A percentile compares a stretch with the other conserved stretches of the same genome.
phyloP scores from a whole-genome alignment of 1,140 invertebrate species.

The Drosophila tropicalis region DNA sequence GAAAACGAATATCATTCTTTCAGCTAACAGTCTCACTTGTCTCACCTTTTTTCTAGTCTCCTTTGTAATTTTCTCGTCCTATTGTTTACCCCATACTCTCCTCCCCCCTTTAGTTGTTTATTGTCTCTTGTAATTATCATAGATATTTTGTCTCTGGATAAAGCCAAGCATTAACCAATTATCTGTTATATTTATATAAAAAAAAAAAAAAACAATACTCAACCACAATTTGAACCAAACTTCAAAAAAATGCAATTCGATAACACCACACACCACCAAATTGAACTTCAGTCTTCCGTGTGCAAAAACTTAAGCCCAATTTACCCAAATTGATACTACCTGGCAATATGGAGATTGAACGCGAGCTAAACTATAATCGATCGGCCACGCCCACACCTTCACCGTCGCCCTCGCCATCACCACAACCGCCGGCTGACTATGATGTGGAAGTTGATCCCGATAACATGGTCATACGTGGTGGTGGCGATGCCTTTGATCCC shows the following conservation, averaged over 20 bases:
- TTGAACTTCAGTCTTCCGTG: slow-evolving; percentile 71
- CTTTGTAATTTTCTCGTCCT: slow-evolving; percentile 28
- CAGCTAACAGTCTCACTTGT: slow-evolving; percentile 42
- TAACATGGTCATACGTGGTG: slow-evolving; percentile 77
- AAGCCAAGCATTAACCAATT: slow-evolving; percentile 68
- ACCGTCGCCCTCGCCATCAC: slow-evolving; percentile 75
- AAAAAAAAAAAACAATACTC: slow-evolving; percentile 55
- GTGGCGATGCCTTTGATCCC: slow-evolving; percentile 69
- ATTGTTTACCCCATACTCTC: slow-evolving; percentile 26
- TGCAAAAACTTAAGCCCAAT: slow-evolving; percentile 82
- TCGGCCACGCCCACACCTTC: slow-evolving; percentile 61
- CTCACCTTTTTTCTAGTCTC: slow-evolving; percentile 29
- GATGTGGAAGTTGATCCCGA: slow-evolving; percentile 82
- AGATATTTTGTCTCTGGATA: slow-evolving; percentile 43
- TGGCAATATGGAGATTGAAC: slow-evolving; percentile 73
- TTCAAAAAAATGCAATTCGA: slow-evolving; percentile 33
- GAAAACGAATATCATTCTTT: slow-evolving; percentile 45
- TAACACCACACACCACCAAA: slow-evolving; percentile 48
- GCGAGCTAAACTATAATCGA: slow-evolving; percentile 35
- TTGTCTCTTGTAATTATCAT: slow-evolving; percentile 70
- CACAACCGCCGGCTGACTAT: slow-evolving; percentile 73
- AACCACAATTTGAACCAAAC: slow-evolving; percentile 57
- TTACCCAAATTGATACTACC: slow-evolving; percentile 81
- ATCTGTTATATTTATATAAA: slow-evolving; percentile 67
- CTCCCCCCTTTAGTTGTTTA: slow-evolving; percentile 28